These are phyloP conservation scores for Asarcornis scutulata DNA, from an alignment of 2,113 vertebrate species.

Conservation along the genomic window DNA sequence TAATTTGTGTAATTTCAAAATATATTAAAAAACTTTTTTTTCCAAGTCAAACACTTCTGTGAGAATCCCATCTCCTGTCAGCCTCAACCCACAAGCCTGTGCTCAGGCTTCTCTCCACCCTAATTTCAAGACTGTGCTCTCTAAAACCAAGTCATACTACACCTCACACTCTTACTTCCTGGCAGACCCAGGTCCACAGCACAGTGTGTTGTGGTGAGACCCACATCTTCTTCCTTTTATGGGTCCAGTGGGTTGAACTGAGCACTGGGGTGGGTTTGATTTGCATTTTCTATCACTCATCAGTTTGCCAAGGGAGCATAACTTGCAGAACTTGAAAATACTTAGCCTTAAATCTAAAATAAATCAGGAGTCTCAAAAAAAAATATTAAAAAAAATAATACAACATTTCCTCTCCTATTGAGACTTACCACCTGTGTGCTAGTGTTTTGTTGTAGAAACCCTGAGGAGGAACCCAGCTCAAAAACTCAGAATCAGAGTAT, in stretches of 20 bases:
- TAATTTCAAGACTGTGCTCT: not conserved
- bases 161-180: not conserved
- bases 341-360: not conserved
- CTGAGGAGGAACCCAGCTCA: not conserved
- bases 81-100: not conserved
- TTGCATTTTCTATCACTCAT: not conserved
- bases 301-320: not conserved
- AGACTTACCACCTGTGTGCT: not conserved
- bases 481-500: not conserved
- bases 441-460: not conserved
- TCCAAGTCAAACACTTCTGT: not conserved
- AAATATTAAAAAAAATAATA: too few species aligned
- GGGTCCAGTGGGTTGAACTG: not conserved
- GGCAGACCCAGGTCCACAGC: not conserved
- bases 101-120: not conserved
- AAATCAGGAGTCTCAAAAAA: not conserved
- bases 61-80: not conserved
- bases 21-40: not conserved
- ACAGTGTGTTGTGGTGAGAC: rapidly evolving
- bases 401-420: not conserved
- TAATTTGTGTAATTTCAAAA: not conserved
- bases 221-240: not conserved
- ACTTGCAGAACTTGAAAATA: not conserved
- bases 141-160: not conserved
- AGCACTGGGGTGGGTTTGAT: not conserved